A percentile compares a stretch with the other conserved stretches of the same genome.
These are phyloP conservation scores for Baryphthengus martii DNA, from an alignment of 2,113 vertebrate species.

Conservation along the genomic window DNA sequence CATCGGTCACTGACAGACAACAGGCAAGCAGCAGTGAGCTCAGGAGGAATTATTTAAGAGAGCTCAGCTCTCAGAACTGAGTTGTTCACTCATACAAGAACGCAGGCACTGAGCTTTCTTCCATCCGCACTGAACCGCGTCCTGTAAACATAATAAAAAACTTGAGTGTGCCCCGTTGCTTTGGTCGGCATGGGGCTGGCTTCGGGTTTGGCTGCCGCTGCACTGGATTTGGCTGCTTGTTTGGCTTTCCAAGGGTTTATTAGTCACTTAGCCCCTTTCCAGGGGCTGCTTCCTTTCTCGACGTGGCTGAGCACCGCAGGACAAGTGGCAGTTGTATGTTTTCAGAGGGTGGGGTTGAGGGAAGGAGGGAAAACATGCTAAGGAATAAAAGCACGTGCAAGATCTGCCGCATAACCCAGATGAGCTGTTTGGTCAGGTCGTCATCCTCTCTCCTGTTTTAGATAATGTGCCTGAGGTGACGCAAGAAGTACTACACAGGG, in stretches of 20 bases:
- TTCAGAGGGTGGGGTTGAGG: neutral
- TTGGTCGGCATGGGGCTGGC: neutral
- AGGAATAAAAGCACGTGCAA: neutral
- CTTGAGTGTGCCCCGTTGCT: neutral
- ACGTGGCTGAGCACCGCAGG: neutral
- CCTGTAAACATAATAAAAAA: neutral
- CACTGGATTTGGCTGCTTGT: neutral
- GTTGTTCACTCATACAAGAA: neutral
- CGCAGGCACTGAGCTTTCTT: neutral
- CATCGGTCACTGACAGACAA: neutral
- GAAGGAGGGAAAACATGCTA: neutral
- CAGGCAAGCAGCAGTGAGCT: fast-evolving
- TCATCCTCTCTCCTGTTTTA: neutral
- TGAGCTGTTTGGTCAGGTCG: neutral
- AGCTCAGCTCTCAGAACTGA: neutral
- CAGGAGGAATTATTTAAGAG: neutral
- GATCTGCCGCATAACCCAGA: neutral
- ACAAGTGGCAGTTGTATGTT: neutral
- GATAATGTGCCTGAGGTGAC: neutral
- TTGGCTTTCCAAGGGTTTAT: neutral
- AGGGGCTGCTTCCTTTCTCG: neutral
- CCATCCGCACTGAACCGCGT: neutral
- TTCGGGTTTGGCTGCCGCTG: neutral
- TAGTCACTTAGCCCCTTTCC: neutral
- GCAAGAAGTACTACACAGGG: neutral